Conservation (phyloP, 2,888 invertebrate species). For the Andrena minutula region DNA sequence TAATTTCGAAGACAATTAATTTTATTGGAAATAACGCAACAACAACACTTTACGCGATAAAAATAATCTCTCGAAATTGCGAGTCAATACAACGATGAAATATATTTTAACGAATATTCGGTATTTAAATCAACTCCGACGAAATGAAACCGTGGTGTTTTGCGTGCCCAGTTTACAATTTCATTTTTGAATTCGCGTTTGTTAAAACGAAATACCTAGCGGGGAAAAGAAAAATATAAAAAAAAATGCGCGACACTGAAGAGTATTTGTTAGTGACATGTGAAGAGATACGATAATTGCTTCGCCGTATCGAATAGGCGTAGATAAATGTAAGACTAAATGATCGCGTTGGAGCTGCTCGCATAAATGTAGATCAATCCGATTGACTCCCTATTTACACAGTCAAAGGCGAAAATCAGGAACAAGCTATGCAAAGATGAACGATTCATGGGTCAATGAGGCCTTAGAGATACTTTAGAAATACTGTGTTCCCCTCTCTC, state of each 20-base stretch:
- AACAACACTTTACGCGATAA: conserved; percentile 15
- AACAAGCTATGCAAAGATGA: conserved; percentile 68
- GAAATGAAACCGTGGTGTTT: background rate
- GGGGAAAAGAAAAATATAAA: background rate
- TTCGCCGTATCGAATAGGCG: background rate
- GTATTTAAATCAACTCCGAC: background rate
- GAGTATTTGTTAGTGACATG: conserved; percentile 20
- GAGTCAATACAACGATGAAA: background rate
- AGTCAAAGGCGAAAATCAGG: conserved; percentile 65
- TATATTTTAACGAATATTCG: conserved; percentile 9
- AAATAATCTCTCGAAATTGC: conserved; percentile 11
- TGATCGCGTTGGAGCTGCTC: background rate
- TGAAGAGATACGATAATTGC: background rate
- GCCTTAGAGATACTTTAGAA: conserved; percentile 73
- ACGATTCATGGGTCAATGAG: conserved; percentile 76
- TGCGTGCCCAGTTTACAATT: conserved; percentile 8
- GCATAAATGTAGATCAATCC: conserved; percentile 40
- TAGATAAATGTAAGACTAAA: conserved; percentile 15
- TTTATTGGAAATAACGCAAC: conserved; percentile 24
- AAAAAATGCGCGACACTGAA: background rate
- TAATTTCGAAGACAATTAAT: conserved; percentile 27
- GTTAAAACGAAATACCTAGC: background rate
- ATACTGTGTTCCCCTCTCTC: conserved; percentile 62
- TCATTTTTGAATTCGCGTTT: conserved; percentile 7
- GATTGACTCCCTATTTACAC: conserved; percentile 46